Base-by-base conservation (phyloP, 2,797 vertebrate genomes). In the Rhinophrynus dorsalis region DNA sequence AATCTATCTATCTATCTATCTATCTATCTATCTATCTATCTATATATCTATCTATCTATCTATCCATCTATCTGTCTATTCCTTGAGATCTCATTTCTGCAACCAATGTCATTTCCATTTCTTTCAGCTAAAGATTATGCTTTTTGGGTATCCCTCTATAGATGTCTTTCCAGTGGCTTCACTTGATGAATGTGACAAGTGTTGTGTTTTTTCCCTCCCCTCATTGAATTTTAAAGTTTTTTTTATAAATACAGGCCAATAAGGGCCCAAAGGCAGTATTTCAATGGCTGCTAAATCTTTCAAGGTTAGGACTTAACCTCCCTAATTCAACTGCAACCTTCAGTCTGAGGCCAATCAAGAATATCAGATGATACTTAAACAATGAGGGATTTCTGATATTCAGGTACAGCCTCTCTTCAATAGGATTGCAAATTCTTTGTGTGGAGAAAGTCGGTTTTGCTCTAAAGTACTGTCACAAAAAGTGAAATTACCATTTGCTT, bases 301-400 rank as follows among this genome's bases (percentile, higher is more conserved):
- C 95, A 98, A 98, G 95, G 96, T 98, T 98, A 96, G 90, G 95
- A 96, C 92, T 98, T 99, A 98, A 98, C 96, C 96, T 98, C 89
- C 91, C 90, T 92, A 96, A 97, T 98, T 97, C 94, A 94, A 92
- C 94, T 93, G 91, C 92, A 94, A 96, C 94, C 94, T 96, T 96
- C 92, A 94, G 94, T 97, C 90, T 92, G 92, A 91, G 96, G 89
- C 94, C 94, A 98, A 98, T 98, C 96, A 97, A 91, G 90, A 92
- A 97, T 97, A 98, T 97, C 94, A 97, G 95, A 99, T 98, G 96
- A 98, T 99, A 97, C 92, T 96, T 97, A 97, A 98, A 98, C 97
- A 98, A 97, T 98, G 94, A 89, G 91, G 90, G 88, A 90, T 94
- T 93, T 96, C 94, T 97, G 96, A 98, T 95, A 92, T 95, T 95